Evolutionary conservation across 2,797 vertebrate species (phyloP).

Genomic region (Lerista edwardsae): DNA sequence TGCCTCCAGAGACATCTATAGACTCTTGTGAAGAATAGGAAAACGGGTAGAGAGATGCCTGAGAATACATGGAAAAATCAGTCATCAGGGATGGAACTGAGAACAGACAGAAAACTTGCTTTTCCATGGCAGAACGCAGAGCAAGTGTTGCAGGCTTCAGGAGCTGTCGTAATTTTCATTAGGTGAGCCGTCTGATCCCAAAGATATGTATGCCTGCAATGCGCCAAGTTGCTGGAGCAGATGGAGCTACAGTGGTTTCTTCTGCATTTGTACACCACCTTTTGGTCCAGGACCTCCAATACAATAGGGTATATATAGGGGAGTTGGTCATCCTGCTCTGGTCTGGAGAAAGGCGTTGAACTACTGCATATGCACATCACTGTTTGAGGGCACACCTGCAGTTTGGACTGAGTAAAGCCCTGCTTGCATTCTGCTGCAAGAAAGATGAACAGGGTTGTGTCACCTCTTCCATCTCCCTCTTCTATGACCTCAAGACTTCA

Average conservation of each 20-base stretch:
- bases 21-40: constrained; percentile 27
- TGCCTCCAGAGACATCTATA: neutral
- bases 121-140: neutral
- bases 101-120: constrained; percentile 55
- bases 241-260: neutral
- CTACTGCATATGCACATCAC: too few species aligned
- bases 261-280: too few species aligned
- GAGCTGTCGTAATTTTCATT: constrained; percentile 47
- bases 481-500: too few species aligned
- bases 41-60: constrained; percentile 19
- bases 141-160: constrained; percentile 30
- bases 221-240: neutral
- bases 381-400: too few species aligned
- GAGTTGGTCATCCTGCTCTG: neutral
- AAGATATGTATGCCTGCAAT: neutral
- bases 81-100: accelerated
- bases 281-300: too few species aligned
- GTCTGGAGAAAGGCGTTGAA: neutral
- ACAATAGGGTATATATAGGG: too few species aligned
- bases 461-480: too few species aligned
- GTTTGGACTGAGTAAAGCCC: too few species aligned
- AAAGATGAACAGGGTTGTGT: too few species aligned
- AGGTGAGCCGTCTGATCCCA: neutral
- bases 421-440: too few species aligned
- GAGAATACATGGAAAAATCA: constrained; percentile 43